Evolutionary conservation across 1,140 invertebrate species (phyloP).

Genomic region (Drosophila bipectinata): DNA sequence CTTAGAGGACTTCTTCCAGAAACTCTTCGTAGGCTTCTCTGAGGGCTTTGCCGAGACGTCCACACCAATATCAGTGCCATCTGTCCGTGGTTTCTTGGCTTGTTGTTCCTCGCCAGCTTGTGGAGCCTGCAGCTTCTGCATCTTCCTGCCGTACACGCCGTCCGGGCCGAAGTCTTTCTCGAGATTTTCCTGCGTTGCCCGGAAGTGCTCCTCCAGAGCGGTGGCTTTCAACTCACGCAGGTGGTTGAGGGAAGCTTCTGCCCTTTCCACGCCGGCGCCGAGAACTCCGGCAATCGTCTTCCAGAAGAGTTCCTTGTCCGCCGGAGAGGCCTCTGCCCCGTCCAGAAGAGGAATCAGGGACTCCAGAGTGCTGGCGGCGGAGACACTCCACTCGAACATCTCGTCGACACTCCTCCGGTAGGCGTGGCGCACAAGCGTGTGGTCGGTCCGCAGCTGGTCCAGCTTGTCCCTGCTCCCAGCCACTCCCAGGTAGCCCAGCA

Average conservation of each 20-base stretch:
- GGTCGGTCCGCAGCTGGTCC: neutral
- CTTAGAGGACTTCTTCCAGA: too few species aligned
- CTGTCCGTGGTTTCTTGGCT: too few species aligned
- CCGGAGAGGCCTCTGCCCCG: too few species aligned
- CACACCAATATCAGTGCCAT: too few species aligned
- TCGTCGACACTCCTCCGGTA: neutral
- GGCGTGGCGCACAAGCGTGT: neutral
- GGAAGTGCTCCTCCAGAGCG: neutral
- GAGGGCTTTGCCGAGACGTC: too few species aligned
- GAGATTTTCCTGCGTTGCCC: neutral
- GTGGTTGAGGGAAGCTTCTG: neutral
- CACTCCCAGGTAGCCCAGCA: neutral
- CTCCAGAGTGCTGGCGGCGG: neutral
- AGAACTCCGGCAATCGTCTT: neutral
- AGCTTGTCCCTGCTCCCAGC: neutral
- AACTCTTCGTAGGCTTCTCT: too few species aligned
- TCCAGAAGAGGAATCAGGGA: neutral
- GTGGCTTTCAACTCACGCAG: neutral
- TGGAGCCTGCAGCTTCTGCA: neutral
- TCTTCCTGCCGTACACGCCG: neutral
- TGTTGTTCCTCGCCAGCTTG: too few species aligned
- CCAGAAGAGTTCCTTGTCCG: neutral
- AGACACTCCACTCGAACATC: neutral
- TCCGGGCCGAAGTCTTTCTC: neutral
- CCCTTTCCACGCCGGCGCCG: neutral